Evolutionary conservation across 1,140 invertebrate genomes (phyloP), one percentile per base, ranked within the genome.

Genomic region (Drosophila busckii): DNA sequence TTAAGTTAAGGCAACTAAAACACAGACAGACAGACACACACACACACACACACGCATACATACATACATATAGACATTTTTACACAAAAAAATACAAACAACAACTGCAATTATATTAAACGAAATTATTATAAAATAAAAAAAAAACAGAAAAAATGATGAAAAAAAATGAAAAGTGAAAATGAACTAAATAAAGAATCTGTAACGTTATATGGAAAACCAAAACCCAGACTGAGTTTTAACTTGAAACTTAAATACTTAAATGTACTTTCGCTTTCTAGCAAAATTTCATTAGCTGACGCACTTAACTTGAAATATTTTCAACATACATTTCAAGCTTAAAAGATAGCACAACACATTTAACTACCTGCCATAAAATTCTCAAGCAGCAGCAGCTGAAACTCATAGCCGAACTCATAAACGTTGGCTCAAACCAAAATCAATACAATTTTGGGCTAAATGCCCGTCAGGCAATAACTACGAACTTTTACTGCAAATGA

Each of bases 121-220:
- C 70, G 22, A 54, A 76, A 83, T 83, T 67, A 82, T 70, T 67
- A 82, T 67, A 82, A 82, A 84, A 70, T 50, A 76, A 60, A 48
- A 73, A 67, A 54, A 44, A 66, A 75, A 75, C 67, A 64, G 53
- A 69, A 65, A 54, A 46, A 34, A 45, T 15, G 29, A 48, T 45
- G 63, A 55, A 34, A 60, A 50, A 59, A 66, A 63, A 62, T 59
- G 40, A 46, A 56, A 64, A 41, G 34, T 54, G 48, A 35, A 49
- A 50, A 64, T 67, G 53, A 62, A 67, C 56, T 78, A 78, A 75
- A 85, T 85, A 76, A 75, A 83, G 78, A 85, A 85, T 83, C 76
- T 85, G 71, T 85, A 85, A 83, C 78, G 83, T 85, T 85, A 85
- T 85, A 85, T 85, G 83, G 62, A 85, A 85, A 85, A 82, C 60